These are phyloP conservation scores for Lerema accius DNA, from an alignment of 1,140 invertebrate species.

Conservation along the genomic window DNA sequence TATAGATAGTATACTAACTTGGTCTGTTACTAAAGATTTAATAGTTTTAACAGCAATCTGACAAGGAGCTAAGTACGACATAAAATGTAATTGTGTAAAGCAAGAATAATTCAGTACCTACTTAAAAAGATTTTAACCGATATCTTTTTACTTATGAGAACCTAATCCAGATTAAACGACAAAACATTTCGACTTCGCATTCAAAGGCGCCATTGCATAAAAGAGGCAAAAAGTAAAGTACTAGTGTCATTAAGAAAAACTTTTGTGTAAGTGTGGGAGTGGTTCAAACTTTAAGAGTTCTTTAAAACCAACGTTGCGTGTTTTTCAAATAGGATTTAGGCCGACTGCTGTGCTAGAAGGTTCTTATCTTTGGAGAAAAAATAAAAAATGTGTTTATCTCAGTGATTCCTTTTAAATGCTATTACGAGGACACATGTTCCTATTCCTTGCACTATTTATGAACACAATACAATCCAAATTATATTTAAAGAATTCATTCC, in stretches of 20 bases:
- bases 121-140: too few species aligned
- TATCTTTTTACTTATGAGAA: too few species aligned
- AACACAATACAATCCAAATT: not conserved
- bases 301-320: conserved; percentile 75
- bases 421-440: conserved; percentile 63
- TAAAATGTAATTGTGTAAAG: too few species aligned
- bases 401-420: conserved; percentile 64
- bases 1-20: too few species aligned
- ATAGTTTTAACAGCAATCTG: too few species aligned
- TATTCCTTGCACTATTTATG: conserved; percentile 3
- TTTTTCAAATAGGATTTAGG: conserved; percentile 75
- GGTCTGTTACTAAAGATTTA: too few species aligned
- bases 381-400: conserved; percentile 58
- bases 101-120: too few species aligned
- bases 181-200: conserved; percentile 48
- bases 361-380: conserved; percentile 70
- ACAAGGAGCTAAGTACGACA: too few species aligned
- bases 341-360: conserved; percentile 57
- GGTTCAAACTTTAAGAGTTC: conserved; percentile 56
- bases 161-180: conserved; percentile 52
- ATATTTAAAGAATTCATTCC: conserved; percentile 1
- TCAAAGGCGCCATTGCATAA: conserved; percentile 52
- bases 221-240: conserved; percentile 56
- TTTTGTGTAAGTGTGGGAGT: conserved; percentile 72
- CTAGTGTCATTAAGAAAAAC: conserved; percentile 57